Percentiles rank a stretch among this genome's conserved stretches.
phyloP scores from a whole-genome alignment of 2,888 invertebrate species.

The Agrypnus murinus region DNA sequence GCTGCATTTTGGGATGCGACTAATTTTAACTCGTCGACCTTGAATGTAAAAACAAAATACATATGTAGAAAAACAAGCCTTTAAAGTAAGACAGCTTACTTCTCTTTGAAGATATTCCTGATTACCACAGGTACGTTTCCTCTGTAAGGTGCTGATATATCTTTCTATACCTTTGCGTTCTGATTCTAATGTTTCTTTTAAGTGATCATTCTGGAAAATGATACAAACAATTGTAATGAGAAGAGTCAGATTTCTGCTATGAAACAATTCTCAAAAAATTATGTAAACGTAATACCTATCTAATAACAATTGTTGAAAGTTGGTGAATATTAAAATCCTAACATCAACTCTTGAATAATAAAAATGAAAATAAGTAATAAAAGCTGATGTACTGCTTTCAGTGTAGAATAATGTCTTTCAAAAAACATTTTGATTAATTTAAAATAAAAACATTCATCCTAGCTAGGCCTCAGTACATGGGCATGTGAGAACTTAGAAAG shows the following conservation, averaged over 20 bases:
- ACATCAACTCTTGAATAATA: too few species aligned
- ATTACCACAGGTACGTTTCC: constrained; percentile 19
- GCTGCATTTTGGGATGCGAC: constrained; percentile 72
- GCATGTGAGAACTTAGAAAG: too few species aligned
- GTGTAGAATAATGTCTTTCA: too few species aligned
- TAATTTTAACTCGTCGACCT: constrained; percentile 71
- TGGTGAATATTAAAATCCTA: too few species aligned
- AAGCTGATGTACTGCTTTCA: too few species aligned
- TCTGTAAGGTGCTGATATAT: constrained; percentile 59
- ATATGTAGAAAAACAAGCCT: neutral
- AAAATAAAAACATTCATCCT: too few species aligned
- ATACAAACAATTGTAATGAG: constrained; percentile 30
- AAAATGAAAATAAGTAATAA: too few species aligned
- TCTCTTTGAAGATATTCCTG: constrained; percentile 56
- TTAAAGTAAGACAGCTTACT: constrained; percentile 51
- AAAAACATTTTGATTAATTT: too few species aligned
- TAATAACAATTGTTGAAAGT: too few species aligned
- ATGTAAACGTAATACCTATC: too few species aligned
- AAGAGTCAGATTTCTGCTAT: constrained; percentile 15
- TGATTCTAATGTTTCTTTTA: constrained; percentile 74
- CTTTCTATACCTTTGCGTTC: constrained; percentile 73
- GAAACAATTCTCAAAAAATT: neutral
- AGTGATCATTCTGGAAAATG: constrained; percentile 73
- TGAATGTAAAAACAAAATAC: too few species aligned
- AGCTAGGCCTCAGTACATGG: too few species aligned